A percentile compares a stretch with the other conserved stretches of the same genome.
These are phyloP conservation scores for Bujurquina vittata DNA, from an alignment of 2,113 vertebrate species.

Conservation along the genomic window DNA sequence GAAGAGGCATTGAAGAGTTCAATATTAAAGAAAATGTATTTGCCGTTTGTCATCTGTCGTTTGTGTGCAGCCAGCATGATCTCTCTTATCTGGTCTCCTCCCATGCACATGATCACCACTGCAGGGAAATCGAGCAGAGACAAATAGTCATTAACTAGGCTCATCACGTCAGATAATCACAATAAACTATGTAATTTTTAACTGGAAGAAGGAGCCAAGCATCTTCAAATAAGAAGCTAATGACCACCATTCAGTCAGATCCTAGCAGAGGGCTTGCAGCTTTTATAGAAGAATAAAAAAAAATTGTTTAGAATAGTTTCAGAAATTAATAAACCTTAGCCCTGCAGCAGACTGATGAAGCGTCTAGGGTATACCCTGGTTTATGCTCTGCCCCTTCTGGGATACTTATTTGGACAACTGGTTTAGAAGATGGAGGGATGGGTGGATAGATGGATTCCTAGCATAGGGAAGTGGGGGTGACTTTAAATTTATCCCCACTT, in stretches of 20 bases:
- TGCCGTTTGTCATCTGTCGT: constrained; percentile 88
- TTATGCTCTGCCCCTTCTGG: no score
- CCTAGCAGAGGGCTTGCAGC: no score
- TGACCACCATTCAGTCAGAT: not conserved
- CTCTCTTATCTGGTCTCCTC: constrained; percentile 86
- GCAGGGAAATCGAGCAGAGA: constrained; percentile 43
- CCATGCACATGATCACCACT: constrained; percentile 97
- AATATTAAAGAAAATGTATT: constrained; percentile 94
- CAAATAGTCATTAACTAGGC: not conserved
- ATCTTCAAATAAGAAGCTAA: not conserved
- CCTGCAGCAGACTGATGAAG: no score
- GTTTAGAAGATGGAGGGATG: no score
- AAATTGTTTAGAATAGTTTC: no score
- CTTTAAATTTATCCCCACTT: no score
- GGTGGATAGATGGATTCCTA: no score
- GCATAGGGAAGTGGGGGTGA: no score
- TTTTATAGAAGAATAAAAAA: no score
- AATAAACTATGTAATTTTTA: not conserved
- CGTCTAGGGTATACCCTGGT: no score
- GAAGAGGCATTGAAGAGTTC: constrained; percentile 97
- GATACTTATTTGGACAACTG: no score
- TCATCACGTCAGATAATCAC: not conserved
- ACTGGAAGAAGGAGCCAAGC: not conserved
- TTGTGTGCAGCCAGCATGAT: constrained; percentile 94
- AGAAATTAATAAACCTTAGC: no score